A percentile compares a stretch with the other conserved stretches of the same genome.
These are phyloP conservation scores for Erythrocercus mccallii DNA, from an alignment of 2,113 vertebrate species.

Conservation along the genomic window DNA sequence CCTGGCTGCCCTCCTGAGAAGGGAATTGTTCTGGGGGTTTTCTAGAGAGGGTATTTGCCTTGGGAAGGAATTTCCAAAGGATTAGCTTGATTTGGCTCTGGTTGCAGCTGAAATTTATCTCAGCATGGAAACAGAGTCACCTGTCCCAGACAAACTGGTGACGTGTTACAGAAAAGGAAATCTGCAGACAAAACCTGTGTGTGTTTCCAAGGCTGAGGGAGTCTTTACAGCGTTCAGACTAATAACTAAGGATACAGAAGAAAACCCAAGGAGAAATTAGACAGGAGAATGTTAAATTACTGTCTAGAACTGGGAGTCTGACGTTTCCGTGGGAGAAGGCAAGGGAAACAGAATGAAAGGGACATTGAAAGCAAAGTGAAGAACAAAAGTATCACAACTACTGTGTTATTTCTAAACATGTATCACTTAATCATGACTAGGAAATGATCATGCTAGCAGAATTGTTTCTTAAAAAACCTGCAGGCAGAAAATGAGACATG, in stretches of 20 bases:
- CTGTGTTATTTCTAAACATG: not conserved
- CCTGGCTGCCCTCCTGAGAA: not conserved
- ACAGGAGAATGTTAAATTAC: not conserved
- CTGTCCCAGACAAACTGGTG: not conserved
- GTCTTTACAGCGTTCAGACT: not conserved
- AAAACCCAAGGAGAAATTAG: not conserved
- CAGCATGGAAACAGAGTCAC: fast-evolving
- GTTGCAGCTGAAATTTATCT: not conserved
- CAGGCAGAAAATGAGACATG: not conserved
- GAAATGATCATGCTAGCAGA: not conserved
- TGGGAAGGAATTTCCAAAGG: not conserved
- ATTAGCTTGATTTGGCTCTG: not conserved
- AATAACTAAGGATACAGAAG: not conserved
- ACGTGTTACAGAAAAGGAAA: not conserved
- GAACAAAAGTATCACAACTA: not conserved
- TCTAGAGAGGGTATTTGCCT: not conserved
- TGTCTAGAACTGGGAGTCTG: not conserved
- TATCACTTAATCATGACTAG: not conserved
- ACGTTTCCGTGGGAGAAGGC: not conserved
- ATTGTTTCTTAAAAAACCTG: not conserved
- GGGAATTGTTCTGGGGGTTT: not conserved
- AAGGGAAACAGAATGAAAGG: not conserved
- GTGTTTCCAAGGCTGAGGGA: not conserved
- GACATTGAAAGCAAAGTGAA: not conserved
- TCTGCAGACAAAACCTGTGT: not conserved